Conservation (phyloP, 2,888 invertebrate species). For the Maniola hyperantus region DNA sequence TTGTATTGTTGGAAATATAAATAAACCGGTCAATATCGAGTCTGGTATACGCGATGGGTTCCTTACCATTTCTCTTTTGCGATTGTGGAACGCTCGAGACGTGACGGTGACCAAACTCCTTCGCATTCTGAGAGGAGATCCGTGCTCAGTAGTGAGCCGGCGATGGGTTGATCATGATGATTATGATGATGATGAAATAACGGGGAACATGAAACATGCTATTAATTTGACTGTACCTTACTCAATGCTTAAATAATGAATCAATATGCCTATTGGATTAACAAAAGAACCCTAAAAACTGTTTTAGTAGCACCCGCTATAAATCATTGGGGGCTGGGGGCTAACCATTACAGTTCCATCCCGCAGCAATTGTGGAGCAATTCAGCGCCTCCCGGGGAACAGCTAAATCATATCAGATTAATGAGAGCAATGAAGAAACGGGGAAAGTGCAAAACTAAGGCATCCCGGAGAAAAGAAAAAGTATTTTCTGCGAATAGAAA, state of each 20-base stretch:
- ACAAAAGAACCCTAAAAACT: slow-evolving; percentile 19
- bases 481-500: slow-evolving; percentile 17
- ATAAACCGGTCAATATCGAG: slow-evolving; percentile 7
- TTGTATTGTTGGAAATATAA: slow-evolving; percentile 29
- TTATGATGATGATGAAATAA: no score
- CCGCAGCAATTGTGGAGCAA: slow-evolving; percentile 26
- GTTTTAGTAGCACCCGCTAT: slow-evolving; percentile 26
- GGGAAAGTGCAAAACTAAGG: slow-evolving; percentile 21
- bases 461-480: slow-evolving; percentile 1
- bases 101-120: no score
- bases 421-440: slow-evolving; percentile 33
- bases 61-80: neutral
- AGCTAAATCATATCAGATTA: slow-evolving; percentile 37
- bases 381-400: slow-evolving; percentile 19
- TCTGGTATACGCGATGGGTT: neutral
- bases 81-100: no score
- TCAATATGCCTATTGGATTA: no score
- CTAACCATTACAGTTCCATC: slow-evolving; percentile 31
- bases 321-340: slow-evolving; percentile 25
- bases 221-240: no score
- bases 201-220: neutral
- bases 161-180: no score
- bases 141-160: no score
- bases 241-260: no score
- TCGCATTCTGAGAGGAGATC: no score